Base-by-base conservation (phyloP, 2,113 vertebrate genomes). In the Microtus montanus region DNA sequence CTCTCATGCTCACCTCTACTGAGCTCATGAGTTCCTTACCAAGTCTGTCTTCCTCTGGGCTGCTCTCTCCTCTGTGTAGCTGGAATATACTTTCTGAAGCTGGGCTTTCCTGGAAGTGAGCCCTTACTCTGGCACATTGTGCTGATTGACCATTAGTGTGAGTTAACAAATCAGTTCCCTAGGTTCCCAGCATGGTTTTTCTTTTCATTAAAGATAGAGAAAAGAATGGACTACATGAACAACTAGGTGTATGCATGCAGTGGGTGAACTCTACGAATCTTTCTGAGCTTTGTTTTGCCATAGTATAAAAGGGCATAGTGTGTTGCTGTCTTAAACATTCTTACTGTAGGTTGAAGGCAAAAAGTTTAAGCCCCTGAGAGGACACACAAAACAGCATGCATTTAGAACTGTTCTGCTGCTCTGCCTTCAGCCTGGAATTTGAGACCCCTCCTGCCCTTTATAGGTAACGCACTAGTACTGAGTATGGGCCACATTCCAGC, bases 211-310 rank as follows among this genome's bases (percentile, higher is more conserved):
- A 26, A 83, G 26, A 41, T 41, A 63, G 58, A 30, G 22, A 63
- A 64, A 63, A 28, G 58, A 63, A 83, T 24, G 63, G 58, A 41
- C 26, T 64, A 6, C n/a, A 28, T 11, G 7, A 63, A 41, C 1
- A 61, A 61, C 28, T 63, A 24, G 54, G 38, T 64, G 8, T 84
- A 19, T 64, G 8, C 26, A 28, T 44, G 38, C 10, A 84, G 38
- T 84, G 58, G 26, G 26, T 84, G 26, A 84, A 84, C 58, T 84
- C 82, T 41, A 83, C 64, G n/a, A 44, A 64, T 24, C 80, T 30
- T 84, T 64, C 82, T 84, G 82, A 84, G 58, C 58, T 84, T 64
- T 64, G n/a, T 84, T 84, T 83, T 84, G 54, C 79, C n/a, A 63
- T 63, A 82, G 28, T 84, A 20, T 64, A 84, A 41, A 64, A 83